Conservation (phyloP, 35 echinoderm and acorn worm species). For the Apostichopus californicus region DNA sequence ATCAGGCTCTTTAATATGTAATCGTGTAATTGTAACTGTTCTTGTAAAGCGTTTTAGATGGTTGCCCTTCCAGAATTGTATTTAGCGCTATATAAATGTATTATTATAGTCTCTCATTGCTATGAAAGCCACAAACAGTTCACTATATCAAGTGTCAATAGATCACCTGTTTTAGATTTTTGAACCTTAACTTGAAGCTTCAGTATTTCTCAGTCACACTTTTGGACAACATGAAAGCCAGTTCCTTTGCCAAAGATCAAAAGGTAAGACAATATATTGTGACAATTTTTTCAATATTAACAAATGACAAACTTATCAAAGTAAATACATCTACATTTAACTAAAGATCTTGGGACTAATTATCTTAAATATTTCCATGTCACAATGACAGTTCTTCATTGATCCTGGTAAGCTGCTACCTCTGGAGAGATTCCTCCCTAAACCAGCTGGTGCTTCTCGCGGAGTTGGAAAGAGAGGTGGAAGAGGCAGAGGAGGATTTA, state of each 20-base stretch:
- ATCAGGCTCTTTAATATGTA: neutral
- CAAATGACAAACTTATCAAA: neutral
- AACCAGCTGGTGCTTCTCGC: slow-evolving; percentile 52
- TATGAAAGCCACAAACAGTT: neutral
- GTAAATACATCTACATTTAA: neutral
- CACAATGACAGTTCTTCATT: slow-evolving; percentile 81
- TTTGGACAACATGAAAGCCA: slow-evolving; percentile 88
- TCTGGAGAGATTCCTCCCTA: slow-evolving; percentile 84
- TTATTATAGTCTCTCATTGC: neutral
- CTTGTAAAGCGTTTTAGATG: neutral
- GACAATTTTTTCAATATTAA: neutral
- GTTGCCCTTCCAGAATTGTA: too few species aligned
- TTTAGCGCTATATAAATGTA: too few species aligned
- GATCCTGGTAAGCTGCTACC: slow-evolving; percentile 90
- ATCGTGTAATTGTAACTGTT: too few species aligned
- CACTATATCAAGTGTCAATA: too few species aligned
- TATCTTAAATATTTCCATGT: neutral
- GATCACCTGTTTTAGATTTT: neutral
- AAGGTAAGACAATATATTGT: slow-evolving; percentile 62
- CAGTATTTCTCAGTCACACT: slow-evolving; percentile 98
- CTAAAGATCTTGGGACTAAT: neutral
- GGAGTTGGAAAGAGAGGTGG: slow-evolving; percentile 77
- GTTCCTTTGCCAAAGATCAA: slow-evolving; percentile 83
- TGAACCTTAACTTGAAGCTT: slow-evolving; percentile 36
- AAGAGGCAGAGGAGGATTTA: slow-evolving; percentile 29